Evolutionary conservation across 2,888 invertebrate genomes (phyloP).

Genomic region (Archips crataeganus): DNA sequence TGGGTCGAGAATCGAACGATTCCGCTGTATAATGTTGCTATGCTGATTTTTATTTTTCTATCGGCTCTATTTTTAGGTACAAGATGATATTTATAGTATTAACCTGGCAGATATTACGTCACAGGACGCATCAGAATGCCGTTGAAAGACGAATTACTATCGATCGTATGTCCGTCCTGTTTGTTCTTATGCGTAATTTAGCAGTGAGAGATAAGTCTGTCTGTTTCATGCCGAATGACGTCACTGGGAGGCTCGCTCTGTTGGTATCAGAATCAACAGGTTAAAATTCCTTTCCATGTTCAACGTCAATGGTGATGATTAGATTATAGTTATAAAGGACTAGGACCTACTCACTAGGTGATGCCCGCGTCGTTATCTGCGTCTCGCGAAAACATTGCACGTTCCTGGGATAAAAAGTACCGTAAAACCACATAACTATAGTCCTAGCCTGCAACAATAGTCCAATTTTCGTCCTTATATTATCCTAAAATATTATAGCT

Average conservation of each 20-base stretch:
- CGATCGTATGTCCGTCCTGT: not conserved
- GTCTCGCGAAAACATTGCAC: too few relatives aligned
- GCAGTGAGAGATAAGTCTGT: not conserved
- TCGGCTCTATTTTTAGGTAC: not conserved
- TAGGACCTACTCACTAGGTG: too few relatives aligned
- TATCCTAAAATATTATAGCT: too few relatives aligned
- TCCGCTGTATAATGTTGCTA: not conserved
- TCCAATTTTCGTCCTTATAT: too few relatives aligned
- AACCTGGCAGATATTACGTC: not conserved
- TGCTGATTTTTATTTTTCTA: not conserved
- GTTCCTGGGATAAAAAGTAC: too few relatives aligned
- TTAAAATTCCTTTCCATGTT: not conserved
- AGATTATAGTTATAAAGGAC: not conserved
- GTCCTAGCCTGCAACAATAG: too few relatives aligned
- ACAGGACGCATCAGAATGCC: not conserved
- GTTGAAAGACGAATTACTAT: not conserved
- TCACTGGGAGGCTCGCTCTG: constrained; percentile 7
- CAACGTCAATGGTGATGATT: not conserved
- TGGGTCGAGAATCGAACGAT: too few relatives aligned
- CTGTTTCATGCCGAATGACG: constrained; percentile 6
- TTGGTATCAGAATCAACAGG: constrained; percentile 14
- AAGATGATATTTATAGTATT: not conserved
- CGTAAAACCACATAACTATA: too few relatives aligned
- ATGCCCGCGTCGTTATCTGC: too few relatives aligned
- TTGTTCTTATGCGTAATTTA: not conserved